Base-by-base conservation (phyloP, 2,888 invertebrate species). In the Troides oblongomaculatus region DNA sequence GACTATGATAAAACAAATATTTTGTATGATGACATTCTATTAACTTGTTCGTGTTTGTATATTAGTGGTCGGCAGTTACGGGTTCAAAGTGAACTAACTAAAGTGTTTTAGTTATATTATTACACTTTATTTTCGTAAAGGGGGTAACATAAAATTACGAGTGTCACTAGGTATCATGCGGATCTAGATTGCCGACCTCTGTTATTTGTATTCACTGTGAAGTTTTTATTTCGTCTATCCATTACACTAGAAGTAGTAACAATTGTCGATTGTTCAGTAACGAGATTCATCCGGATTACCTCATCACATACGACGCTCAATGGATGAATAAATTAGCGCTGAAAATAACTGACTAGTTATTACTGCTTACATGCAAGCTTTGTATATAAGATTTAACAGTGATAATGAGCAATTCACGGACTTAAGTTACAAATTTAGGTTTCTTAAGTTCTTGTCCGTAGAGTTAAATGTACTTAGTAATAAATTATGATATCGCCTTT, bases 281-380 rank as follows among this genome's bases (percentile, higher is more conserved):
- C 59, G 62, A 70, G 66, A 66, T 70, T 70, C 70, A 53, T 70
- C 66, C 70, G 70, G 70, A 70, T 70, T 70, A 70, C 66, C 36
- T 70, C 66, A 70, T 59, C 59, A 63, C 59, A 70, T 53, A 63
- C 66, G 65, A 63, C 36, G 65, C 36, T 62, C 23, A 39, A 62
- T 63, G 59, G 17, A 59, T 43, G 58, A 66, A 68, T 63, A 63
- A 59, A 70, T 70, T 53, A 70, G 59, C 66, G 69, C 53, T 63
- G 62, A 43, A 63, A 70, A 66, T 62, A 62, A 25, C 57, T 61
- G 50, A 18, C 17, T 39, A 62, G 66, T 39, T 25, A 18, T 63
- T 62, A 10, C 43, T 10, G 25, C 61, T 67, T 18, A 60, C 30
- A 30, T 60, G 53, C 63, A 58, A 59, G 68, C 36, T 50, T 25